These are phyloP conservation scores for Brachylomia viminalis DNA, from an alignment of 2,888 invertebrate species.

Conservation along the genomic window DNA sequence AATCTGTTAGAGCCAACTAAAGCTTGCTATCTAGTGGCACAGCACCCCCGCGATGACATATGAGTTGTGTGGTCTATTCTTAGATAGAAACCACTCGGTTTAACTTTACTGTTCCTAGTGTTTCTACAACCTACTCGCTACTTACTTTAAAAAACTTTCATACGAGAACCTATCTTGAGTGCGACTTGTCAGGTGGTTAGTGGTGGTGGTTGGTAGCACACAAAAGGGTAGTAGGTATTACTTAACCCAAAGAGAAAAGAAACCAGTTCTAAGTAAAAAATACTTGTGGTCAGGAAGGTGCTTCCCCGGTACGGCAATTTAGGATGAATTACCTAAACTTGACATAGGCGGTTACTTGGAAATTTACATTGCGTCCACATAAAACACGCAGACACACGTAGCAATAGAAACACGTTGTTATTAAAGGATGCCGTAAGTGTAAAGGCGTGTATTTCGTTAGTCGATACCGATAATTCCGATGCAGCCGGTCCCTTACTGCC, in stretches of 20 bases:
- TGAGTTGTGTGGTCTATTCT: slow-evolving; percentile 20
- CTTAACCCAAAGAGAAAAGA: not conserved
- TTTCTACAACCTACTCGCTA: slow-evolving; percentile 11
- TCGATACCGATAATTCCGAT: no score
- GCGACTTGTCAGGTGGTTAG: no score
- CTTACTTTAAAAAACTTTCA: slow-evolving; percentile 18
- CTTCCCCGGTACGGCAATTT: no score
- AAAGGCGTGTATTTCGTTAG: not conserved
- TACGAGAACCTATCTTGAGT: no score
- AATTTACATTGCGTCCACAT: no score
- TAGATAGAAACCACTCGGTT: slow-evolving; percentile 22
- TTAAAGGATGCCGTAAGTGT: no score
- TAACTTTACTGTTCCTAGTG: slow-evolving; percentile 37
- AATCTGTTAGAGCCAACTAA: slow-evolving; percentile 1
- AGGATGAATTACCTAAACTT: not conserved
- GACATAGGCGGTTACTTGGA: not conserved
- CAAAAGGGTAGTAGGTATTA: not conserved
- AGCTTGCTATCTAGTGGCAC: slow-evolving; percentile 2
- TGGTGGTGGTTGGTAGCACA: no score
- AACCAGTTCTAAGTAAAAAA: not conserved
- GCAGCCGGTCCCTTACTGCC: no score
- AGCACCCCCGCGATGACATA: slow-evolving; percentile 18
- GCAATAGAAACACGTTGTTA: no score
- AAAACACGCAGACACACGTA: no score
- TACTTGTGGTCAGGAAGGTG: not conserved